These are phyloP conservation scores for Agrotis segetum DNA, from an alignment of 2,888 invertebrate species.

Conservation along the genomic window DNA sequence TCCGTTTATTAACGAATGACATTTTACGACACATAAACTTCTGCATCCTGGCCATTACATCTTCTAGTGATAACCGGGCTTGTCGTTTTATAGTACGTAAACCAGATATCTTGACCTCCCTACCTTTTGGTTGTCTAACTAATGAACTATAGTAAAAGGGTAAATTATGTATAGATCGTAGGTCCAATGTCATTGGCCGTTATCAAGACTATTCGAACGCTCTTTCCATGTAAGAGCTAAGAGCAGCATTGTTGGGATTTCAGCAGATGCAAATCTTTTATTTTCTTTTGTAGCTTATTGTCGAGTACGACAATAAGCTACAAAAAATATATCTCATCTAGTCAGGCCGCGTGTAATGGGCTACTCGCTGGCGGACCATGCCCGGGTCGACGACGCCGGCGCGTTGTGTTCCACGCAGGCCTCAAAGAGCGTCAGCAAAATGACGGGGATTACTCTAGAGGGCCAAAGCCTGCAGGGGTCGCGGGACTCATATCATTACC, in stretches of 20 bases:
- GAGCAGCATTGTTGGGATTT: constrained; percentile 69
- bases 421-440: no score
- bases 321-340: no score
- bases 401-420: no score
- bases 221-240: constrained; percentile 65
- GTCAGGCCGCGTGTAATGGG: no score
- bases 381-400: no score
- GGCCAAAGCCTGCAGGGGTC: no score
- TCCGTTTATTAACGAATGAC: constrained; percentile 74
- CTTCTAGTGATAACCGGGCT: constrained; percentile 76
- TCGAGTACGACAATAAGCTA: constrained; percentile 66
- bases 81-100: constrained; percentile 66
- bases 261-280: constrained; percentile 74
- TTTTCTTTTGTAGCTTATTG: constrained; percentile 73
- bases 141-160: constrained; percentile 53
- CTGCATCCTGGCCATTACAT: constrained; percentile 68
- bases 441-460: no score
- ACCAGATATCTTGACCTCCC: constrained; percentile 65
- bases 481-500: no score
- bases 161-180: constrained; percentile 56
- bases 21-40: constrained; percentile 78
- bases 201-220: constrained; percentile 64
- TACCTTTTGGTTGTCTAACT: constrained; percentile 32
- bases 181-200: constrained; percentile 62
- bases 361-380: no score